Evolutionary conservation across 1,140 invertebrate species (phyloP).

Genomic region (Nylanderia fulva): DNA sequence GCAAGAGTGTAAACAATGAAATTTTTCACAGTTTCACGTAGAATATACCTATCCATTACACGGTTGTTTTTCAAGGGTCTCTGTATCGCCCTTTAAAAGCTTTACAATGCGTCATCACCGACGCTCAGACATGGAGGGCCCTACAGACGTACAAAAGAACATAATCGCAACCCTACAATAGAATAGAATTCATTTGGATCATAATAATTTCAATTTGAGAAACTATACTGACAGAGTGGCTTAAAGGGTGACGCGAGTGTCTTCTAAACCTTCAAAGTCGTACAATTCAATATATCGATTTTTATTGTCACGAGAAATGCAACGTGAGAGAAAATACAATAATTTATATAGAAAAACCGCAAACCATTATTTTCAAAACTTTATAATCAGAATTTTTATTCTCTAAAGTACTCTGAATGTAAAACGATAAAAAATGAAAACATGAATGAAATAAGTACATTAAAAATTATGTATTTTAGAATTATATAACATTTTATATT

Average conservation of each 20-base stretch:
- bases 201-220: conserved; percentile 82
- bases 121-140: conserved; percentile 76
- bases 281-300: conserved; percentile 28
- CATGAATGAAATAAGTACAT: too few relatives aligned
- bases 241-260: conserved; percentile 71
- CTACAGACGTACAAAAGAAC: conserved; percentile 82
- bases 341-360: not conserved
- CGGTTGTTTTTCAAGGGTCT: conserved; percentile 73
- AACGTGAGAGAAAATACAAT: not conserved
- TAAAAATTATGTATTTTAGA: not conserved
- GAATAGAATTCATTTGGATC: conserved; percentile 82
- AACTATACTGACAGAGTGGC: conserved; percentile 69
- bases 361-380: not conserved
- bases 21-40: conserved; percentile 63
- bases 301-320: not conserved
- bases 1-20: conserved; percentile 31
- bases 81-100: conserved; percentile 79
- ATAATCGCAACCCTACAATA: conserved; percentile 82
- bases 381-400: not conserved
- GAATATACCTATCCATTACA: conserved; percentile 78
- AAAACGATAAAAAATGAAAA: not conserved
- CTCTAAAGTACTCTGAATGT: not conserved
- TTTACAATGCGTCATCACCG: conserved; percentile 83
- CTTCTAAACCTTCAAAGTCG: conserved; percentile 50
- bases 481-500: not conserved